These are phyloP conservation scores for Ptyas mucosa DNA, from an alignment of 2,113 vertebrate genomes.

Conservation along the genomic window DNA sequence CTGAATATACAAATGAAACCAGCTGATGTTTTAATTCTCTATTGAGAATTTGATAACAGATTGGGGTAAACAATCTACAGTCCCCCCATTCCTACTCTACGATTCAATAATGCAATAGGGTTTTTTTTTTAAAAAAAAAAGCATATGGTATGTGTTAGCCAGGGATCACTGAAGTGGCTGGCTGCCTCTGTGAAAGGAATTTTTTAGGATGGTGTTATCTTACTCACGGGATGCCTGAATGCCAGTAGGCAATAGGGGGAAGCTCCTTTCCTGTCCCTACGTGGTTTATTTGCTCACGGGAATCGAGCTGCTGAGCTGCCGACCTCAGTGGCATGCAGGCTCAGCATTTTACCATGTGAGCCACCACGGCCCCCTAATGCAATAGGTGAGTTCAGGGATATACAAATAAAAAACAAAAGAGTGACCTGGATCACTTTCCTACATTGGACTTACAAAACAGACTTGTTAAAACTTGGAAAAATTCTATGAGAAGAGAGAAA, in stretches of 20 bases:
- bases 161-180: too few species aligned
- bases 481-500: background rate
- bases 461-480: background rate
- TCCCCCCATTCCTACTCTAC: background rate
- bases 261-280: too few species aligned
- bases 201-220: too few species aligned
- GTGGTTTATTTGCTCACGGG: too few species aligned
- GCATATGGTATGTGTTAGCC: too few species aligned
- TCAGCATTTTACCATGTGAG: too few species aligned
- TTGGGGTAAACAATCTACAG: background rate
- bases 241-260: too few species aligned
- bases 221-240: too few species aligned
- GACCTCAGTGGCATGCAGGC: too few species aligned
- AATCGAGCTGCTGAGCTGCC: too few species aligned
- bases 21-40: background rate
- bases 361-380: background rate
- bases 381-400: background rate
- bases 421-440: background rate
- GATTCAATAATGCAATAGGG: background rate
- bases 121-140: too few species aligned
- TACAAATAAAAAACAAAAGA: background rate
- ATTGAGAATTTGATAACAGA: background rate
- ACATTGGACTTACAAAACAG: background rate
- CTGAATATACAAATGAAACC: background rate
- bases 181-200: too few species aligned